Base-by-base conservation (phyloP, 1,140 invertebrate species). In the Branchinecta lynchi region DNA sequence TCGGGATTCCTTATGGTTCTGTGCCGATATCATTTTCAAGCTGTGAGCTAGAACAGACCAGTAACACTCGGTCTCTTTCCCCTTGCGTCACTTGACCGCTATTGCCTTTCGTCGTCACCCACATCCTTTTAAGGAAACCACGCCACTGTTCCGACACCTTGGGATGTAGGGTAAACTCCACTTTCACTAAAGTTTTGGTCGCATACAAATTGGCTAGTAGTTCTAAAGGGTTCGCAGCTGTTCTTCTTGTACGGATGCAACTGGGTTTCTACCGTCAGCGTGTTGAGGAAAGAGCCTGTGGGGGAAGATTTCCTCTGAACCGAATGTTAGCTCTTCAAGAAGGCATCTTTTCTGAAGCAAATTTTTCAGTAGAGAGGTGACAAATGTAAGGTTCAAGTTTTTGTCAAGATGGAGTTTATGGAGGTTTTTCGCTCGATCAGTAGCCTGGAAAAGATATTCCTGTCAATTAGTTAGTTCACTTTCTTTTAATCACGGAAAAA, bases 41-140 rank as follows among this genome's bases (percentile, higher is more conserved):
- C n/a, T n/a, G n/a, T n/a, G n/a, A n/a, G n/a, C n/a, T n/a, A n/a
- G n/a, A n/a, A 51, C 46, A 51, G 9, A n/a, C n/a, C 46, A 51
- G 9, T 51, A 51, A 9, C 9, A 51, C 46, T 9, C 46, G 46
- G n/a, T n/a, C n/a, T n/a, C 46, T 51, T n/a, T 51, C 46, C 9
- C 46, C 46, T 51, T 51, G 46, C n/a, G 46, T 51, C n/a, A 51
- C 46, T 51, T n/a, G 46, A 51, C 46, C 46, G 9, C n/a, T 9
- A n/a, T 51, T 51, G 46, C 46, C 46, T 51, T 51, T 51, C 9
- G 46, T n/a, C 9, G 46, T n/a, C 9, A 51, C 46, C 46, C 46
- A 51, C 46, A 51, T 51, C n/a, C 46, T n/a, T 51, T 51, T 51
- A 51, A 51, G 9, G n/a, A 51, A 51, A 51, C 46, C 46, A n/a